Percentiles rank a stretch among this genome's conserved stretches.
Conservation (phyloP, 2,113 vertebrate genomes). For the Bambusicola thoracicus region DNA sequence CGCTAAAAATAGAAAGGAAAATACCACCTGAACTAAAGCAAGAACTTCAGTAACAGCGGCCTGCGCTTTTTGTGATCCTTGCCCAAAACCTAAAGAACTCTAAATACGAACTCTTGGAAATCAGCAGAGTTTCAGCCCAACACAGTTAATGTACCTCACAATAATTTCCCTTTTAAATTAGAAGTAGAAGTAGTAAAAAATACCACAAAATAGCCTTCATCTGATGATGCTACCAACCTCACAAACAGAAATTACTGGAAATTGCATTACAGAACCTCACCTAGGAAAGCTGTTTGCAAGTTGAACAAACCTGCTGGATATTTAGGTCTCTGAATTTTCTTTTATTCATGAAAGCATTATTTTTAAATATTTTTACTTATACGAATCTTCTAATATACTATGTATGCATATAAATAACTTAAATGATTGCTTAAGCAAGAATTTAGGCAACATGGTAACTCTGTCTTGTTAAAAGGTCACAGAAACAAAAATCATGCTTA, state of each 20-base stretch:
- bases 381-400: background rate
- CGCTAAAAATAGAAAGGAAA: background rate
- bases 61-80: background rate
- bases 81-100: background rate
- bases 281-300: background rate
- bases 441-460: background rate
- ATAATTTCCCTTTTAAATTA: background rate
- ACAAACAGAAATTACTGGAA: background rate
- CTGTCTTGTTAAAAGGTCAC: background rate
- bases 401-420: background rate
- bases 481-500: background rate
- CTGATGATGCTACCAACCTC: background rate
- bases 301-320: background rate
- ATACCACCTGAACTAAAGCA: rapidly evolving
- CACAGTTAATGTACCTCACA: background rate
- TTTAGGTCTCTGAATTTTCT: background rate
- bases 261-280: background rate
- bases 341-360: background rate
- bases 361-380: background rate
- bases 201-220: background rate
- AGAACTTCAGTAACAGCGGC: background rate
- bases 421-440: background rate
- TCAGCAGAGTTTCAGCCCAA: background rate
- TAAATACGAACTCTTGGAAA: background rate
- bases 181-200: background rate